Evolutionary conservation across 2,113 vertebrate genomes (phyloP).

Genomic region (Maccullochella peelii): DNA sequence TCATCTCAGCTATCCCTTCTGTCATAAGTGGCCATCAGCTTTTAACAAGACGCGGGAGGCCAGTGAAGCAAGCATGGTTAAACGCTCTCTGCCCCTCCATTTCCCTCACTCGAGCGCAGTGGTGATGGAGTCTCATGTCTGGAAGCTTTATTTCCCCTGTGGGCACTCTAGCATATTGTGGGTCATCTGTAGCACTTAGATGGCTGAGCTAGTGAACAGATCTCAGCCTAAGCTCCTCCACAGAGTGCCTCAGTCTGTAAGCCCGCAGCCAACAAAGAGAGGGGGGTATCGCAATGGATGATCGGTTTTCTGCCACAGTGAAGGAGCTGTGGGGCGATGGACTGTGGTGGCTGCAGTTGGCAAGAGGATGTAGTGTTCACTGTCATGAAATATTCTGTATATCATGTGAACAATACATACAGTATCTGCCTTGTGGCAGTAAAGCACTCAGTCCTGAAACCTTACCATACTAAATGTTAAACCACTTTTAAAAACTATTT

Average conservation of each 20-base stretch:
- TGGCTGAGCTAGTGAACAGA: slow-evolving; percentile 73
- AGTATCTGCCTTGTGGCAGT: not conserved
- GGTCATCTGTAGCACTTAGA: slow-evolving; percentile 82
- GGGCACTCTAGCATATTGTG: slow-evolving; percentile 80
- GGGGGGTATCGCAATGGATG: slow-evolving; percentile 37
- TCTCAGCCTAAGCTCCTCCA: slow-evolving; percentile 68
- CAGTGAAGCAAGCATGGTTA: slow-evolving; percentile 73
- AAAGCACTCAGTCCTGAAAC: not conserved
- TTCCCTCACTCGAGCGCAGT: slow-evolving; percentile 69
- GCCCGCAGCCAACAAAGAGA: slow-evolving; percentile 52
- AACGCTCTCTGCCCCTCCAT: slow-evolving; percentile 78
- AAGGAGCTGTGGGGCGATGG: slow-evolving; percentile 10
- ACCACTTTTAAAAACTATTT: not conserved
- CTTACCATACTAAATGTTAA: not conserved
- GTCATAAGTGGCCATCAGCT: slow-evolving; percentile 80
- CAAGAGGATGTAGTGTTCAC: slow-evolving; percentile 1
- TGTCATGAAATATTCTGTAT: not conserved
- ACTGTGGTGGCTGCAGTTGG: not conserved
- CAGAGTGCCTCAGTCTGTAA: slow-evolving; percentile 53
- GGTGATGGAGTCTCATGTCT: slow-evolving; percentile 82
- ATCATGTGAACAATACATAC: not conserved
- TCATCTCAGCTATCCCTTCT: slow-evolving; percentile 74
- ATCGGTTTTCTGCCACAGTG: slow-evolving; percentile 37
- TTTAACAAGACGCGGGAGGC: slow-evolving; percentile 80
- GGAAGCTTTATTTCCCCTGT: slow-evolving; percentile 83